Base-by-base conservation (phyloP, 1,140 invertebrate genomes). In the Halesus radiatus region DNA sequence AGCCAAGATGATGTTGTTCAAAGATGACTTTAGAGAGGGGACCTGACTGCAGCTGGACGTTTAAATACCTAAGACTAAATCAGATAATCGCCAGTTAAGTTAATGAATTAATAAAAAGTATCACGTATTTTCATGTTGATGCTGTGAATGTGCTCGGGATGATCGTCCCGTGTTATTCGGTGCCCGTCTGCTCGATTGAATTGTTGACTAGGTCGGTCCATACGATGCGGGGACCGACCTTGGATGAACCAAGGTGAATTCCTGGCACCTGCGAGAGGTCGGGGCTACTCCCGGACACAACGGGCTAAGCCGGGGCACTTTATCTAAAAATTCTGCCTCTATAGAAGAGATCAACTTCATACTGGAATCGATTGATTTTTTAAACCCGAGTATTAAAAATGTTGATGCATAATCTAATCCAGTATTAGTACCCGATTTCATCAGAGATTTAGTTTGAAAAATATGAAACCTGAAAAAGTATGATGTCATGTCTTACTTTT, bases 211-310 rank as follows among this genome's bases (percentile, higher is more conserved):
- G 23, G 53, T 37, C 16, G n/a, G 54, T 29, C 68, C 52, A 60
- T 45, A 37, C 32, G 22, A 75, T 37, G 72, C 54, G 29, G 16
- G 37, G 54, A 75, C 29, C 72, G 72, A 75, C 72, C 72, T 75
- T 75, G 72, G 54, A 18, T 75, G 72, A 54, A 75, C 72, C 72
- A 75, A 75, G 72, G 72, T 75, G 54, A 75, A 60, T 56, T 54
- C 54, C 54, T 60, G 58, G 72, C 72, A 75, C 72, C 72, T 75
- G 72, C 72, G 72, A 60, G 29, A 58, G 13, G 45, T n/a, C 23
- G 10, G 37, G 37, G 10, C 8, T 60, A 26, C 62, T 66, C 32
- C 22, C 37, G 37, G 37, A 8, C 10, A 45, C 10, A 2, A 45
- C 37, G 37, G 32, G 37, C 37, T 45, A 45, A 13, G 37, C 10